phyloP scores from a whole-genome alignment of 2,797 vertebrate species.

The Heteromormyrus szaboi region DNA sequence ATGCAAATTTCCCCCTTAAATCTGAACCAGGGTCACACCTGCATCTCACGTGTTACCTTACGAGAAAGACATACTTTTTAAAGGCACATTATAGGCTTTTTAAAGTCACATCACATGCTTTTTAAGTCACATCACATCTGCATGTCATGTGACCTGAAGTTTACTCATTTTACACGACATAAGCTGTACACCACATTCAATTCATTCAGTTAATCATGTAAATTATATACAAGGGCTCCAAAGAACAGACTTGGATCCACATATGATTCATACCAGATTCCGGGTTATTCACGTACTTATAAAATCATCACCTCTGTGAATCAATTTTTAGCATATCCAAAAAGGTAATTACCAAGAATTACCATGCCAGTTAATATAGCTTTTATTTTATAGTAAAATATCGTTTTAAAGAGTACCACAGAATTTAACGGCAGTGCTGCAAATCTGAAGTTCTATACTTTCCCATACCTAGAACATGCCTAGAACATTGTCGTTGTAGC shows the following conservation, averaged over 20 bases:
- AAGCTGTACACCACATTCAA: not conserved
- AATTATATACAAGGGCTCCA: not conserved
- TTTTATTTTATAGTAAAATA: not conserved
- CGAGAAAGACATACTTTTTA: not conserved
- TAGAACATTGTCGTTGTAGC: constrained; percentile 32
- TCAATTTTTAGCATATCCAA: not conserved
- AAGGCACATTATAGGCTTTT: not conserved
- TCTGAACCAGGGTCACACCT: not conserved
- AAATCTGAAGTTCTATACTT: constrained; percentile 31
- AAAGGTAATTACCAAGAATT: not conserved
- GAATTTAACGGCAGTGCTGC: not conserved
- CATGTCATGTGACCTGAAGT: not conserved
- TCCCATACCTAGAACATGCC: constrained; percentile 38
- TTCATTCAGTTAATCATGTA: not conserved
- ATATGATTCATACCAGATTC: not conserved
- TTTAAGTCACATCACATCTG: not conserved
- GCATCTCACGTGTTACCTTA: not conserved
- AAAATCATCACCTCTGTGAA: not conserved
- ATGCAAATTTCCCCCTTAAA: not conserved
- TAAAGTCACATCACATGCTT: not conserved
- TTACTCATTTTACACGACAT: not conserved
- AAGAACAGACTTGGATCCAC: not conserved
- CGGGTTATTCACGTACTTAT: not conserved
- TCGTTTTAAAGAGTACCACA: not conserved
- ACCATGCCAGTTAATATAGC: not conserved